Conservation (phyloP, 2,797 vertebrate species). For the Neosilurus hyrtlii region DNA sequence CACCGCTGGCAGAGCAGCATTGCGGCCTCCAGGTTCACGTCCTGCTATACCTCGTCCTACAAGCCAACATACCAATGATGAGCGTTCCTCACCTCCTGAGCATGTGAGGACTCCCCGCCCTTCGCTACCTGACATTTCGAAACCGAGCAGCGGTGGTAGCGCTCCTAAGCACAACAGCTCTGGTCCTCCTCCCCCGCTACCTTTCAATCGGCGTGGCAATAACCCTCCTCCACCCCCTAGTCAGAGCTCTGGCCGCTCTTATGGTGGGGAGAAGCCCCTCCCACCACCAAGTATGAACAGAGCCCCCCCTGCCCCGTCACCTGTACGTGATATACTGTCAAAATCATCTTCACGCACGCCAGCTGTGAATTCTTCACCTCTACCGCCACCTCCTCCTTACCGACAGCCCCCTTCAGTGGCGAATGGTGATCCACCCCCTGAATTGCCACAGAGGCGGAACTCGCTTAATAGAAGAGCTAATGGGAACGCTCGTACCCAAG, state of each 20-base stretch:
- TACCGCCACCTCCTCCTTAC: conserved; percentile 86
- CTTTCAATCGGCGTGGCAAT: conserved; percentile 70
- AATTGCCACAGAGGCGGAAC: conserved; percentile 92
- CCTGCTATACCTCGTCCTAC: conserved; percentile 76
- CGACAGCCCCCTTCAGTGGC: conserved; percentile 77
- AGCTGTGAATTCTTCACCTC: conserved; percentile 66
- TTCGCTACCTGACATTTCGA: conserved; percentile 85
- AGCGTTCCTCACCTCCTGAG: conserved; percentile 72
- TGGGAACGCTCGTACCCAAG: conserved; percentile 70
- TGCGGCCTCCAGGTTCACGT: conserved; percentile 79
- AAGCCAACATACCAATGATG: conserved; percentile 50
- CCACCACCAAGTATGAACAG: conserved; percentile 83
- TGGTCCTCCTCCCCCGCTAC: conserved; percentile 74
- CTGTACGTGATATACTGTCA: conserved; percentile 33
- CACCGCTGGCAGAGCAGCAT: conserved; percentile 74
- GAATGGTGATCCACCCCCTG: conserved; percentile 76
- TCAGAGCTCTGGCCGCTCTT: conserved; percentile 66
- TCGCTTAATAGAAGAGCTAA: conserved; percentile 86
- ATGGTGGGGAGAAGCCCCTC: conserved; percentile 87
- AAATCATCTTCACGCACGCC: conserved; percentile 73
- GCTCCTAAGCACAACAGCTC: conserved; percentile 73
- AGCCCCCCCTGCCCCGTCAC: conserved; percentile 65
- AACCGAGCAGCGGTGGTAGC: conserved; percentile 67
- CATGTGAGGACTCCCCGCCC: conserved; percentile 83
- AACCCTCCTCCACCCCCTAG: conserved; percentile 68